phyloP scores from a whole-genome alignment of 2,888 invertebrate species.

The Chelonus formosanus region DNA sequence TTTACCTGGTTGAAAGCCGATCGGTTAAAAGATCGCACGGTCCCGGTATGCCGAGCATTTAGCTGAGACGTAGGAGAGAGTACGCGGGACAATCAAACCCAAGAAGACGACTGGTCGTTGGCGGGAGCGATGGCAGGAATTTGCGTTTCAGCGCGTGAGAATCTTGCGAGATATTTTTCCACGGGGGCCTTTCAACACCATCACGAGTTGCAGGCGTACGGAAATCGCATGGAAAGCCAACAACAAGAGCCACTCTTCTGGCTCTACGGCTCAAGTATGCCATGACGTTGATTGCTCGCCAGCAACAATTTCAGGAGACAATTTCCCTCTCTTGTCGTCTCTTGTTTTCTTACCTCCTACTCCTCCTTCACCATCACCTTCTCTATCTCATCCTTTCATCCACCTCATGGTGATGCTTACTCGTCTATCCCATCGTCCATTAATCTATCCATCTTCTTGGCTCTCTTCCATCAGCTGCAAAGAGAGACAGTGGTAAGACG shows the following conservation, averaged over 20 bases:
- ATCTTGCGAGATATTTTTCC: conserved; percentile 44
- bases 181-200: conserved; percentile 33
- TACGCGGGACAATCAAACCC: conserved; percentile 21
- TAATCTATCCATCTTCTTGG: conserved; percentile 29
- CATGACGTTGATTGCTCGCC: conserved; percentile 35
- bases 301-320: conserved; percentile 35
- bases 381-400: conserved; percentile 14
- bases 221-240: conserved; percentile 33
- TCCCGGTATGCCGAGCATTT: conserved; percentile 33
- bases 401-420: background rate
- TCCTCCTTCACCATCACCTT: conserved; percentile 3
- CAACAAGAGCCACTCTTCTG: background rate
- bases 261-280: conserved; percentile 22
- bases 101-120: conserved; percentile 23
- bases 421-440: conserved; percentile 24
- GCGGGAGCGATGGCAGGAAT: conserved; percentile 29
- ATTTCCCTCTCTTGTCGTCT: conserved; percentile 28
- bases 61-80: conserved; percentile 10
- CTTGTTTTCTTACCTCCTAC: conserved; percentile 20
- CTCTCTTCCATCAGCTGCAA: conserved; percentile 20
- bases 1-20: conserved; percentile 26
- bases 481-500: conserved; percentile 12
- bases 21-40: conserved; percentile 33
- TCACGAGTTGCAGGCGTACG: conserved; percentile 12
- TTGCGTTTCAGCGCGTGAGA: conserved; percentile 43